These are phyloP conservation scores for Nomada lathburiana DNA, from an alignment of 2,888 invertebrate species.

Conservation along the genomic window DNA sequence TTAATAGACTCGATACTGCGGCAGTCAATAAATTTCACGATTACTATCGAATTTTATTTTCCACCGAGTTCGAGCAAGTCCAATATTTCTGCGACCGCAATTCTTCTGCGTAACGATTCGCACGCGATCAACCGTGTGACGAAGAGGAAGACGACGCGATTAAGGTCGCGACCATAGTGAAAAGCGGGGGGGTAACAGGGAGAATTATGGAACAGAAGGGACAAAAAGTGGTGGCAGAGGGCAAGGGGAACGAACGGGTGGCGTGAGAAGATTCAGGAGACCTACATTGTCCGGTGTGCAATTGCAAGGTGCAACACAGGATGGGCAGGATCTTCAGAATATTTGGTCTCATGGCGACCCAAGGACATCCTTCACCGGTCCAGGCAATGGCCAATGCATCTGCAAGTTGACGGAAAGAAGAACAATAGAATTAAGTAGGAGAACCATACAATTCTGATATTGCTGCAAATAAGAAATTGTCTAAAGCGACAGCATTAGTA, in stretches of 20 bases:
- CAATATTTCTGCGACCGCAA: constrained; percentile 15
- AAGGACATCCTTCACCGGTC: constrained; percentile 79
- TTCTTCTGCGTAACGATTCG: constrained; percentile 31
- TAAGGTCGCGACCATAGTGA: constrained; percentile 43
- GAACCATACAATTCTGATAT: no score
- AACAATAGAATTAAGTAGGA: no score
- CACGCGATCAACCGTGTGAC: constrained; percentile 59
- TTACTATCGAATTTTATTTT: not conserved
- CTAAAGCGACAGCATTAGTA: no score
- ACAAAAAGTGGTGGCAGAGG: constrained; percentile 7
- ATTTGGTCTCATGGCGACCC: constrained; percentile 79
- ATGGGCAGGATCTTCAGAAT: constrained; percentile 75
- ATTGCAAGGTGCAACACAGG: constrained; percentile 73
- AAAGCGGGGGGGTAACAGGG: not conserved
- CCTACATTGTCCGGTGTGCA: constrained; percentile 76
- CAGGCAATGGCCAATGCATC: constrained; percentile 76
- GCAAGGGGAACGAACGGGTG: constrained; percentile 11
- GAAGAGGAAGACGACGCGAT: constrained; percentile 50
- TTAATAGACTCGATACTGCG: no score
- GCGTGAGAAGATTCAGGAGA: constrained; percentile 53
- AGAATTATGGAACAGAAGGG: constrained; percentile 13
- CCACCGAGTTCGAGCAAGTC: not conserved
- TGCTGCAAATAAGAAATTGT: no score
- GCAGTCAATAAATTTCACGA: not conserved
- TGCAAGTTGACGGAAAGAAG: constrained; percentile 53